Conservation (phyloP, 1,140 invertebrate genomes). For the Drusus annulatus region DNA sequence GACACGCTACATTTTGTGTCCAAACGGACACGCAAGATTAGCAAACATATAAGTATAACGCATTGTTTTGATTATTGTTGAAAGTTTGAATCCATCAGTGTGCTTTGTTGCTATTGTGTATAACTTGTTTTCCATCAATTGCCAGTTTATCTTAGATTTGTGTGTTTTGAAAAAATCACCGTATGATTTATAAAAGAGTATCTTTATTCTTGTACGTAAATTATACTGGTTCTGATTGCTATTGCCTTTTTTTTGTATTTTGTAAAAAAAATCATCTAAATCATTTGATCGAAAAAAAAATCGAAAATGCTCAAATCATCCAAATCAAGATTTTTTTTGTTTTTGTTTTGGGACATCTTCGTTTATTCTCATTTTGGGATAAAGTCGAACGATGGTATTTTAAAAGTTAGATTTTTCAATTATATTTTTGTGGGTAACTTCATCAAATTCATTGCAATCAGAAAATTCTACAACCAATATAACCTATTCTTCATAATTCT, state of each 20-base stretch:
- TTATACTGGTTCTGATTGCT: constrained; percentile 72
- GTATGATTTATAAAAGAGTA: constrained; percentile 70
- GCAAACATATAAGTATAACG: too few species aligned
- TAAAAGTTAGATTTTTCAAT: not conserved
- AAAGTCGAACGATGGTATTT: not conserved
- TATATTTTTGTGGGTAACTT: not conserved
- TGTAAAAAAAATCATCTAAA: not conserved
- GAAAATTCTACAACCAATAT: not conserved
- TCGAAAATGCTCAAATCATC: not conserved
- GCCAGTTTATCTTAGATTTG: not conserved
- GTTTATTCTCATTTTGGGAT: not conserved
- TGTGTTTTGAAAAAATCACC: constrained; percentile 66
- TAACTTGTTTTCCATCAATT: not conserved
- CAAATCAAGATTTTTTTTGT: not conserved
- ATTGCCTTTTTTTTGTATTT: constrained; percentile 25
- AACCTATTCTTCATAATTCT: not conserved
- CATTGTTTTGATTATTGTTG: too few species aligned
- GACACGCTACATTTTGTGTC: too few species aligned
- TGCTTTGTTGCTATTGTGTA: too few species aligned
- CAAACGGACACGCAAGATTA: too few species aligned
- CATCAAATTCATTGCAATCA: constrained; percentile 11
- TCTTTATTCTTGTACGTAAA: constrained; percentile 66
- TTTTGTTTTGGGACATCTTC: not conserved
- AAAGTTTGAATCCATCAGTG: too few species aligned
- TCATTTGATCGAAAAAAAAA: not conserved